Conservation (phyloP, 2,113 vertebrate species). For the Petromus typicus region DNA sequence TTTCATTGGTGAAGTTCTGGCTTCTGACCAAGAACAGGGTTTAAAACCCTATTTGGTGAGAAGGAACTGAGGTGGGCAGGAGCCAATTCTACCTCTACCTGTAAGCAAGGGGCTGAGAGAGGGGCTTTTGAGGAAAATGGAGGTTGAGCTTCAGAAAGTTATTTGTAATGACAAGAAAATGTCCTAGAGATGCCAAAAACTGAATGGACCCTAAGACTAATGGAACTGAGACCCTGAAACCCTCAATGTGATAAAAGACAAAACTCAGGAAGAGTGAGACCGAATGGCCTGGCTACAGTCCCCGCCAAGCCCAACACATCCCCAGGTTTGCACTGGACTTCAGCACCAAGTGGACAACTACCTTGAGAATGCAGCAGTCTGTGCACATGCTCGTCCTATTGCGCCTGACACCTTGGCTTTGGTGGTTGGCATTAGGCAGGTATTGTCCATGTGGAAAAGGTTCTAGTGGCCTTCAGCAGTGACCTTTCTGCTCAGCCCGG, state of each 20-base stretch:
- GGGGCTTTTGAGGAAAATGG: constrained; percentile 38
- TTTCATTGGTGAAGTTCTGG: background rate
- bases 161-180: constrained; percentile 8
- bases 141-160: background rate
- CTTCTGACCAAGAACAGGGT: background rate
- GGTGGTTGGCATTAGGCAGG: background rate
- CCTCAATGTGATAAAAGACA: background rate
- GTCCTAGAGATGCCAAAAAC: background rate
- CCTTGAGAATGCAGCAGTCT: background rate
- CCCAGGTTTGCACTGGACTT: background rate
- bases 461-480: background rate
- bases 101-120: constrained; percentile 3
- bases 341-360: background rate
- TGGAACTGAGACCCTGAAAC: background rate
- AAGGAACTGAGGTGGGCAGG: background rate
- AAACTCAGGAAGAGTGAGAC: background rate
- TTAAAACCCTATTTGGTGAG: background rate
- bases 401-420: background rate
- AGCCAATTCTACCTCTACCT: background rate
- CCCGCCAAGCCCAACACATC: background rate
- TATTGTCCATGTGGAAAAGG: background rate
- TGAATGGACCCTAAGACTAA: background rate
- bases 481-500: background rate
- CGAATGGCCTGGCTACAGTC: background rate
- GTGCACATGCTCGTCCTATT: background rate